phyloP scores from a whole-genome alignment of 37 sponge, comb jelly and placozoan genomes.

The Bolinopsis microptera region DNA sequence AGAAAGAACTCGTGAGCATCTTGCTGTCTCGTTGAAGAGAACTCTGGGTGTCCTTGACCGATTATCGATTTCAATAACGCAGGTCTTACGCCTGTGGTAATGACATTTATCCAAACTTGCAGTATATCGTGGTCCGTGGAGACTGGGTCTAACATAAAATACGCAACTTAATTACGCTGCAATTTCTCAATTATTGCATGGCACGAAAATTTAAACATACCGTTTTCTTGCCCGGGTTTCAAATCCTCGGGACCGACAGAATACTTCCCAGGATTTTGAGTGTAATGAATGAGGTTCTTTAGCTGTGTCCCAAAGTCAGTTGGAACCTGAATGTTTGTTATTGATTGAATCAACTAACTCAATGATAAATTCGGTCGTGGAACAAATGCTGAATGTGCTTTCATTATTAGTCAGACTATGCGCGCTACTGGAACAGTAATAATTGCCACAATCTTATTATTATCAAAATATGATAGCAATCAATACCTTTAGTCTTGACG shows the following conservation, averaged over 20 bases:
- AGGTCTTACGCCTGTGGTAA: conserved; percentile 67
- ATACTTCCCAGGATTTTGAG: conserved; percentile 11
- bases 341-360: not conserved
- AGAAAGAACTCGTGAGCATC: conserved; percentile 89
- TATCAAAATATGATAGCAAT: too few species aligned
- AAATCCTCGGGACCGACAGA: not conserved
- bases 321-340: conserved; percentile 1
- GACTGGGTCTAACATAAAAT: too few species aligned
- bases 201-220: not conserved
- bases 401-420: not conserved
- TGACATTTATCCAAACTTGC: too few species aligned
- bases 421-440: not conserved
- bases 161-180: too few species aligned
- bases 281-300: conserved; percentile 20
- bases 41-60: conserved; percentile 85
- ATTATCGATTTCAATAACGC: conserved; percentile 81
- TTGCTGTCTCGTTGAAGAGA: conserved; percentile 80
- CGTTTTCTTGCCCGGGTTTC: not conserved
- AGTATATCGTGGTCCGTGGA: too few species aligned
- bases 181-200: too few species aligned
- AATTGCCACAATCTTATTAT: not conserved
- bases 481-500: too few species aligned
- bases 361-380: not conserved
- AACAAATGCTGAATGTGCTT: not conserved
- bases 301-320: not conserved